phyloP scores from a whole-genome alignment of 2,797 vertebrate genomes.

The Hippocampus kuda region DNA sequence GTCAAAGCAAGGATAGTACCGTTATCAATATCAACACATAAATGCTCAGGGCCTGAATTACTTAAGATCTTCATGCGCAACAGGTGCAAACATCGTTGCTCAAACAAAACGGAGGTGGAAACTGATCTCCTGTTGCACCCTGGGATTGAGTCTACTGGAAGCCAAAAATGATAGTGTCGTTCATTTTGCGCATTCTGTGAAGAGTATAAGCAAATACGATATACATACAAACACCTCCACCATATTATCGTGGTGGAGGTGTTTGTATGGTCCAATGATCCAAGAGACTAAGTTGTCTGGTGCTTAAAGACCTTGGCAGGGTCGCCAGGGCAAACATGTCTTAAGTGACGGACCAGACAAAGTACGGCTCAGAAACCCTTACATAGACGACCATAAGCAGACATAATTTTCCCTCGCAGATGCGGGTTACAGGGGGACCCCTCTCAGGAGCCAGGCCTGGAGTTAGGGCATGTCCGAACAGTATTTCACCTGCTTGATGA shows the following conservation, averaged over 20 bases:
- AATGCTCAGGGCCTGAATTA: slow-evolving; percentile 13
- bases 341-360: no score
- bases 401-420: no score
- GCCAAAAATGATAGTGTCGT: neutral
- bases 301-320: no score
- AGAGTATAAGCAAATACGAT: neutral
- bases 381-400: no score
- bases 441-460: no score
- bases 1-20: slow-evolving; percentile 41
- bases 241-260: no score
- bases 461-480: neutral
- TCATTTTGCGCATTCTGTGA: neutral
- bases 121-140: neutral
- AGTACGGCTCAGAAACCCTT: no score
- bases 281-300: no score
- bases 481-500: neutral
- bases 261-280: no score
- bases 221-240: no score
- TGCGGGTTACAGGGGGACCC: no score
- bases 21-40: slow-evolving; percentile 24
- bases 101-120: neutral
- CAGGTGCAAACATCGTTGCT: neutral
- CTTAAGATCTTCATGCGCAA: neutral
- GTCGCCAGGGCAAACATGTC: no score
- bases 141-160: neutral